These are phyloP conservation scores for Typhlichthys eigenmanni DNA, from an alignment of 2,797 vertebrate genomes.

Conservation along the genomic window DNA sequence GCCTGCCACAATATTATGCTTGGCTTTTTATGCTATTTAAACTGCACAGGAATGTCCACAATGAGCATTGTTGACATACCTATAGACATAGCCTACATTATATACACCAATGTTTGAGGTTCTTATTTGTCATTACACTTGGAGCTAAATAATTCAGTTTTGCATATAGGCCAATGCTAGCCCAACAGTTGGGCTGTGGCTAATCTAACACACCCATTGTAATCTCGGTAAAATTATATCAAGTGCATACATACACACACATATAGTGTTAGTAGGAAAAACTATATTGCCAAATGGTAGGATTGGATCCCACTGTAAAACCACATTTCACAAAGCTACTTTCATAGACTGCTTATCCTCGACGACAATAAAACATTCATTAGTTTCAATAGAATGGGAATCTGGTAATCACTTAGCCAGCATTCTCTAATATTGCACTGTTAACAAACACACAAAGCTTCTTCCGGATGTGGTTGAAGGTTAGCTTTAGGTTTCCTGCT, in stretches of 20 bases:
- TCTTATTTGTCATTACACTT: conserved; percentile 28
- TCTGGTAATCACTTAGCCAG: conserved; percentile 21
- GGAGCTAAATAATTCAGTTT: conserved; percentile 15
- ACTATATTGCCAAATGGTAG: conserved; percentile 45
- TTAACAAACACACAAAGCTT: conserved; percentile 47
- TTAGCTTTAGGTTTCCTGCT: conserved; percentile 69
- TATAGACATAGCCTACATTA: conserved; percentile 20
- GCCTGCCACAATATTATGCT: conserved; percentile 14
- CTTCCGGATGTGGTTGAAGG: conserved; percentile 69
- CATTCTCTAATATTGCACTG: conserved; percentile 10
- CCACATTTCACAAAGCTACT: conserved; percentile 24
- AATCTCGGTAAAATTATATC: conserved; percentile 46
- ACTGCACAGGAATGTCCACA: conserved; percentile 14
- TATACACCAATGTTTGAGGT: conserved; percentile 40
- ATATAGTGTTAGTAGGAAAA: conserved; percentile 45
- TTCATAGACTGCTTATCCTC: conserved; percentile 33
- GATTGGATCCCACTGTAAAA: conserved; percentile 42
- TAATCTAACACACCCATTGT: conserved; percentile 51
- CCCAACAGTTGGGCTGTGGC: conserved; percentile 33
- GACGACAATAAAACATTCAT: conserved; percentile 35
- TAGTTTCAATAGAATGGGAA: conserved; percentile 20
- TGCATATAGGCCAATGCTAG: conserved; percentile 29
- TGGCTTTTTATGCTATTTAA: conserved; percentile 9
- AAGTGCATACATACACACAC: conserved; percentile 30
- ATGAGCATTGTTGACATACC: conserved; percentile 26